A percentile compares a stretch with the other conserved stretches of the same genome.
Conservation (phyloP, 2,113 vertebrate species). For the Dendrocopos noguchii region DNA sequence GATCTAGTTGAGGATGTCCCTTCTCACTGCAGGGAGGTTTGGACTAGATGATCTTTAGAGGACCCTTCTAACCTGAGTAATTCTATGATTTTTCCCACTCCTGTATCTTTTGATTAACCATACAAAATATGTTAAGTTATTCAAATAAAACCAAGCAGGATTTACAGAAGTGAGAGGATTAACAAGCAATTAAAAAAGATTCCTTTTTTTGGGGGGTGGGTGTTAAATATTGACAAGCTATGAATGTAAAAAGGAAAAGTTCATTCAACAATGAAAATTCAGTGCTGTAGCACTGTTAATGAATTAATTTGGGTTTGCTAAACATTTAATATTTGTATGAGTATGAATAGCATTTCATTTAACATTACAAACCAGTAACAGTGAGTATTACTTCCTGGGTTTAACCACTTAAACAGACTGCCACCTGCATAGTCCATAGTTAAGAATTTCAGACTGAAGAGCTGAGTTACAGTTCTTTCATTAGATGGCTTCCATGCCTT, state of each 20-base stretch:
- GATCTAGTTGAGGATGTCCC: no score
- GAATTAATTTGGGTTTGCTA: neutral
- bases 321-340: neutral
- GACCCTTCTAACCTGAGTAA: no score
- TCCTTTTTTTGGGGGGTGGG: neutral
- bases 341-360: neutral
- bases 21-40: no score
- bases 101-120: neutral
- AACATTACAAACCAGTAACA: neutral
- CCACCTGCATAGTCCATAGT: neutral
- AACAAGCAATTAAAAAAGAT: neutral
- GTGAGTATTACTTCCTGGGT: neutral
- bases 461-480: neutral
- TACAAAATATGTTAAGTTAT: neutral
- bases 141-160: neutral
- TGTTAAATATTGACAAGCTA: neutral
- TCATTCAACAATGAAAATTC: neutral
- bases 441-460: neutral
- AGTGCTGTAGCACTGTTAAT: neutral
- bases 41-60: no score
- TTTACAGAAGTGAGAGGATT: neutral
- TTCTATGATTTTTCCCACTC: neutral
- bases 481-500: neutral
- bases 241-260: neutral
- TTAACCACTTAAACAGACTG: neutral